Percentiles rank a stretch among this genome's conserved stretches.
phyloP scores from a whole-genome alignment of 2,113 vertebrate genomes.

The cat (Felis catus) region F.catus_Fca126_mat1.0 CM031420.1:91857001-91857500 shows the following conservation, averaged over 20 bases:
- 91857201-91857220: not conserved
- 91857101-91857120: not conserved
- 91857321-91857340: not conserved
- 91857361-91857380: not conserved
- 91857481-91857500: not conserved
- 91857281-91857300: not conserved
- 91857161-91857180: not conserved
- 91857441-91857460: not conserved
- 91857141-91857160: slow-evolving; percentile 25
- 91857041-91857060: not conserved
- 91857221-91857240: not conserved
- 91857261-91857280: not conserved
- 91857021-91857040: not conserved
- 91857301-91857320: not conserved
- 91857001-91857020: not conserved
- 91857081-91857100: not conserved
- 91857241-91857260: not conserved
- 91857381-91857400: slow-evolving; percentile 35
- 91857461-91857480: not conserved
- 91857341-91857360: not conserved
- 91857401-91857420: not conserved
- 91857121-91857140: not conserved
- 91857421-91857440: not conserved
- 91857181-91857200: not conserved
- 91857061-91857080: not conserved